Evolutionary conservation across 2,113 vertebrate genomes (phyloP).

Genomic region (Amia ocellicauda): DNA sequence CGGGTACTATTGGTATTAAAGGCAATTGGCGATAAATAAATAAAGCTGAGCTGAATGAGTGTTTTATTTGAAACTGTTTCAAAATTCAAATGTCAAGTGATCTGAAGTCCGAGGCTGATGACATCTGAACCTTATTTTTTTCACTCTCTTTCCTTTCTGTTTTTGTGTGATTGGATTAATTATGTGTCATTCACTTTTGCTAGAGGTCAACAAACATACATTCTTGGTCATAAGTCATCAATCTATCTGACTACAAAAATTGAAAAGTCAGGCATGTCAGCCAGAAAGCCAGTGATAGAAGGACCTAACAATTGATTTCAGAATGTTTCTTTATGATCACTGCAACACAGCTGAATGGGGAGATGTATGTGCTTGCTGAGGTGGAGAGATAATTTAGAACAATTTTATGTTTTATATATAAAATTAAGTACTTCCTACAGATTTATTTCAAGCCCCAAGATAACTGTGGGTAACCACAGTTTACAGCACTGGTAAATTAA

Average conservation of each 20-base stretch:
- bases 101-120: constrained; percentile 46
- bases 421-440: too few species aligned
- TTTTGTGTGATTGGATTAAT: constrained; percentile 71
- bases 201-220: constrained; percentile 72
- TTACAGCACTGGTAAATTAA: too few species aligned
- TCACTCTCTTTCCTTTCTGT: constrained; percentile 46
- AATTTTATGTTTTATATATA: too few species aligned
- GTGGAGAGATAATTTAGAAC: too few species aligned
- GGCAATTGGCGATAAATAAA: too few species aligned
- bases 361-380: constrained; percentile 1
- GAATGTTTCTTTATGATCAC: constrained; percentile 47
- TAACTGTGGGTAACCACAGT: too few species aligned
- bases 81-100: constrained; percentile 55
- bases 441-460: too few species aligned
- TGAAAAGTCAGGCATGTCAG: constrained; percentile 73
- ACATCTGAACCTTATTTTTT: constrained; percentile 44
- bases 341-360: constrained; percentile 46
- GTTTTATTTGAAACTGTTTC: constrained; percentile 13
- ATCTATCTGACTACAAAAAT: constrained; percentile 70
- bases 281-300: constrained; percentile 58
- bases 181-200: constrained; percentile 70
- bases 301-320: constrained; percentile 73
- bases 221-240: constrained; percentile 74
- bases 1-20: too few species aligned
- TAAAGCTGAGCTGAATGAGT: too few species aligned